These are phyloP conservation scores for Koerneria pararmatus DNA, from an alignment of 2,888 invertebrate species.

Conservation along the genomic window DNA sequence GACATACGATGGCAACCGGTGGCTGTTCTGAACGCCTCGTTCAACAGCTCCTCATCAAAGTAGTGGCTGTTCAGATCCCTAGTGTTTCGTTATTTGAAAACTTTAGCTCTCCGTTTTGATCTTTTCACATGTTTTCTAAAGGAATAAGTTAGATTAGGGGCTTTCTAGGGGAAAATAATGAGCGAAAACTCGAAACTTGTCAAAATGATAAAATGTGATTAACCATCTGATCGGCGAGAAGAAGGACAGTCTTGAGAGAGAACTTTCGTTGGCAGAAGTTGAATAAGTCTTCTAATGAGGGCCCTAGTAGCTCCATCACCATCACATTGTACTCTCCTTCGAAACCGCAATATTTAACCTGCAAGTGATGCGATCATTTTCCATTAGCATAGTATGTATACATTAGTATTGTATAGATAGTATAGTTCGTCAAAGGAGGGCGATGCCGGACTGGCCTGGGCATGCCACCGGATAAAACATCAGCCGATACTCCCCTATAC, in stretches of 20 bases:
- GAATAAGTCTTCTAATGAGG: conserved; percentile 67
- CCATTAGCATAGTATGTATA: conserved; percentile 4
- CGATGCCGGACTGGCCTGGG: too few relatives aligned
- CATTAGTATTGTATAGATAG: not conserved
- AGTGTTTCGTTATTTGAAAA: too few relatives aligned
- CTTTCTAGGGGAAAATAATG: not conserved
- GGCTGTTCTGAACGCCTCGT: too few relatives aligned
- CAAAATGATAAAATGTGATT: not conserved
- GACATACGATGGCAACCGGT: too few relatives aligned
- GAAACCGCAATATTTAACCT: conserved; percentile 65
- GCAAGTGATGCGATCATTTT: conserved; percentile 63
- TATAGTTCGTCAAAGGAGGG: too few relatives aligned
- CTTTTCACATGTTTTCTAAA: too few relatives aligned
- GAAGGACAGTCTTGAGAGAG: conserved; percentile 66
- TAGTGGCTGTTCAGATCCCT: too few relatives aligned
- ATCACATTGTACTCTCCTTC: conserved; percentile 68
- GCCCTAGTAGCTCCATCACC: conserved; percentile 67
- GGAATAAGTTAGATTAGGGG: too few relatives aligned
- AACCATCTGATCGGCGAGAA: conserved; percentile 66
- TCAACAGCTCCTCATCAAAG: too few relatives aligned
- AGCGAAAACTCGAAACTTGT: not conserved
- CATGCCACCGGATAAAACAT: too few relatives aligned
- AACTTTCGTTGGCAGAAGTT: conserved; percentile 67
- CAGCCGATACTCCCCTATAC: too few relatives aligned
- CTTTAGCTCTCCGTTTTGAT: too few relatives aligned